Evolutionary conservation across 2,797 vertebrate species (phyloP).

Genomic region (Neopelma chrysocephalum): DNA sequence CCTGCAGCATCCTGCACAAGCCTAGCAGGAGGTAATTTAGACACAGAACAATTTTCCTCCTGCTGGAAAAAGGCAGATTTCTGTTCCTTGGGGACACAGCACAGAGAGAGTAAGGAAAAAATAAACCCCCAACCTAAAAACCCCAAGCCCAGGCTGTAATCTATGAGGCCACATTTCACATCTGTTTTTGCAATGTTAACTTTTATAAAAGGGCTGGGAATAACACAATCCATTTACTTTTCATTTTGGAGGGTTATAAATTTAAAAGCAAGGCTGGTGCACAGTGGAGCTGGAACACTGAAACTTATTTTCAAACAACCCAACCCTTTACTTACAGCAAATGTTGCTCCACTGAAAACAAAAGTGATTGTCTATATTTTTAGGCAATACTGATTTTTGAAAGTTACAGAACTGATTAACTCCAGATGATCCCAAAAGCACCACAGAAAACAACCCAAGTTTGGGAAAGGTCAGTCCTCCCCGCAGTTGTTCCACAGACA

Average conservation of each 20-base stretch:
- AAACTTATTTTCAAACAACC: neutral
- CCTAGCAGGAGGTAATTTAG: constrained; percentile 50
- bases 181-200: constrained; percentile 64
- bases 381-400: neutral
- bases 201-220: constrained; percentile 60
- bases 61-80: constrained; percentile 57
- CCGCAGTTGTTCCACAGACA: fast-evolving
- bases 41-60: constrained; percentile 42
- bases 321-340: constrained; percentile 37
- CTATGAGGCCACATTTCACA: constrained; percentile 57
- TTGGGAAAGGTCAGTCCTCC: constrained; percentile 9
- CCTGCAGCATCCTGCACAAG: constrained; percentile 57
- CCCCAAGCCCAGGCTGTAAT: constrained; percentile 40
- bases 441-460: neutral
- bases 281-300: neutral
- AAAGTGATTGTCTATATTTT: constrained; percentile 7
- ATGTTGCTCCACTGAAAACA: neutral
- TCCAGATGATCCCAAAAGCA: constrained; percentile 51
- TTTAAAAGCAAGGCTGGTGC: constrained; percentile 27
- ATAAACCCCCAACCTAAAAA: neutral
- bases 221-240: constrained; percentile 62
- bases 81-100: constrained; percentile 44
- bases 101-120: neutral
- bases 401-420: neutral
- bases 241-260: constrained; percentile 49